Evolutionary conservation across 53 echinoderm and acorn worm species (phyloP).

Genomic region (Holothuria leucospilota): DNA sequence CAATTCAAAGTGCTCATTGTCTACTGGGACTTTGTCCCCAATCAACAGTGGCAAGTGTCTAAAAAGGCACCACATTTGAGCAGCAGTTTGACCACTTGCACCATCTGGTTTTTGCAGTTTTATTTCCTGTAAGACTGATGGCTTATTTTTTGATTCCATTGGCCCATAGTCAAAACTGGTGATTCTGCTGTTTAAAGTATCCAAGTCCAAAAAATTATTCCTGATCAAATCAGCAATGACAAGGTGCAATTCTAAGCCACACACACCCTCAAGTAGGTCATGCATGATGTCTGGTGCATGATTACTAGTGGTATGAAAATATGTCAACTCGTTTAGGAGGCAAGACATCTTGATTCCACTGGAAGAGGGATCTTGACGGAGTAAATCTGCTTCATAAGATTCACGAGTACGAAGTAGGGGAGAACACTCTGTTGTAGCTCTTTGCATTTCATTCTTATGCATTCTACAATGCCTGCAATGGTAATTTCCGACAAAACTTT

Average conservation of each 20-base stretch:
- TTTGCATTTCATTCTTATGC: slow-evolving; percentile 34
- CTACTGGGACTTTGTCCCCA: slow-evolving; percentile 49
- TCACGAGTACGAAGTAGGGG: slow-evolving; percentile 14
- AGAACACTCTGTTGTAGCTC: slow-evolving; percentile 11
- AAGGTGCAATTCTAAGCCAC: slow-evolving; percentile 42
- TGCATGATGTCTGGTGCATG: slow-evolving; percentile 59
- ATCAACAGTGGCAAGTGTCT: slow-evolving; percentile 43
- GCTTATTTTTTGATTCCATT: slow-evolving; percentile 50
- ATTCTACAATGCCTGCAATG: slow-evolving; percentile 50
- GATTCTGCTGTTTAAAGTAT: too few relatives aligned
- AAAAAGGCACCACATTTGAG: slow-evolving; percentile 60
- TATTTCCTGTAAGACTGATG: slow-evolving; percentile 17
- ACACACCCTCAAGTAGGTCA: slow-evolving; percentile 54
- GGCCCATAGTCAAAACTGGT: too few relatives aligned
- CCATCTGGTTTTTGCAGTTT: slow-evolving; percentile 46
- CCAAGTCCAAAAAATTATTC: slow-evolving; percentile 10
- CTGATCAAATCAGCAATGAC: slow-evolving; percentile 37
- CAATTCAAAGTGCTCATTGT: slow-evolving; percentile 33
- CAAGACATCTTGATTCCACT: slow-evolving; percentile 40
- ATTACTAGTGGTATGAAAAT: slow-evolving; percentile 41
- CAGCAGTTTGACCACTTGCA: slow-evolving; percentile 41
- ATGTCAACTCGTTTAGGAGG: slow-evolving; percentile 20
- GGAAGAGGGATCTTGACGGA: not conserved
- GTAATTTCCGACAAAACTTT: slow-evolving; percentile 48
- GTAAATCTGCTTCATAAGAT: slow-evolving; percentile 34